Percentiles rank a stretch among this genome's conserved stretches.
phyloP scores from a whole-genome alignment of 35 echinoderm and acorn worm species.

The Heliocidaris erythrogramma region DNA sequence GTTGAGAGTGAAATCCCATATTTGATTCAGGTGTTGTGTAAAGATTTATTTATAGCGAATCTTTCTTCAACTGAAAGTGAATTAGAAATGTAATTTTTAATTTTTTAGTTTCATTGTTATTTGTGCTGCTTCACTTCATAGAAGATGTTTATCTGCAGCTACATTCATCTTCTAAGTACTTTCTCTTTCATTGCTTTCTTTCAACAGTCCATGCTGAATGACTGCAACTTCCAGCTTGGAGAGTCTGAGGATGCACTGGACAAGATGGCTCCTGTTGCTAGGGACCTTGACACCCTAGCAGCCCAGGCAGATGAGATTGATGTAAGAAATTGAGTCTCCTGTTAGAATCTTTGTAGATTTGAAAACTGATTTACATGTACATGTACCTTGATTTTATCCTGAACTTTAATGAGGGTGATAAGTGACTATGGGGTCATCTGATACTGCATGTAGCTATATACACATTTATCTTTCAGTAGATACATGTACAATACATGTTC shows the following conservation, averaged over 20 bases:
- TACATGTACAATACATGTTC: no score
- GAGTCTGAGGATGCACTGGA: constrained; percentile 81
- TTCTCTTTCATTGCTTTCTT: neutral
- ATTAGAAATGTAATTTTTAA: neutral
- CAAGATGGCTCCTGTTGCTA: constrained; percentile 68
- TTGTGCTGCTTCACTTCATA: neutral
- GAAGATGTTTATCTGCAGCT: neutral
- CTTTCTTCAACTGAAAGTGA: no score
- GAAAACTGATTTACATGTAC: no score
- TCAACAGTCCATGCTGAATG: constrained; percentile 68
- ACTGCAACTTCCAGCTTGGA: constrained; percentile 64
- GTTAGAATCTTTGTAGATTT: no score
- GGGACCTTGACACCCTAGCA: constrained; percentile 69
- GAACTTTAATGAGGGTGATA: no score
- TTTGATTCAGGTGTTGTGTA: neutral
- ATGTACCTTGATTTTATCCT: no score
- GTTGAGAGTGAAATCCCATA: neutral
- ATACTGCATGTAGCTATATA: no score
- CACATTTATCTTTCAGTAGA: no score
- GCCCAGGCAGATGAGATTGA: constrained; percentile 15
- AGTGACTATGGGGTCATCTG: no score
- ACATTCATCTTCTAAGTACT: neutral
- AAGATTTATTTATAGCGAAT: no score
- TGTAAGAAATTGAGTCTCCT: neutral
- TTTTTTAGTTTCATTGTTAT: neutral